Evolutionary conservation across 92 coral and sea anemone genomes (phyloP), one percentile per base, ranked within the genome.

Genomic region (Virgularia gustaviana): DNA sequence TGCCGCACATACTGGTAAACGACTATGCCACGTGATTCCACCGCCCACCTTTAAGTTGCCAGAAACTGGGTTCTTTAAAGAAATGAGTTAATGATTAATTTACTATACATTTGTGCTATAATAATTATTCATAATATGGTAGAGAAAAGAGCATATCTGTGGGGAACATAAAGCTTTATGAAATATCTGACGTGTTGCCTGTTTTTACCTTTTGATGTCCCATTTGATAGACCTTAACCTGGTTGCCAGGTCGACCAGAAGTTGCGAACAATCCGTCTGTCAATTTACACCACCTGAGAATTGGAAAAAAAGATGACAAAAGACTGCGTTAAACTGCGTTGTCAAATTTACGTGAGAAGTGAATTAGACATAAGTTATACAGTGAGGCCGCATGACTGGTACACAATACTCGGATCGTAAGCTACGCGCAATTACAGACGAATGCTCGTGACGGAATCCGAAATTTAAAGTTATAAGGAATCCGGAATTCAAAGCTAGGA

Each of bases 231-330:
- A 94, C 90, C 31, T 86, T 89, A 13, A 94, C 68, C 59, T 89
- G 96, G 85, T 94, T 89, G 13, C 99, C 99, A 62, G 96, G 99
- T 23, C 96, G 88, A 53, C 99, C 99, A 77, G 79, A 60, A 33
- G 99, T 94, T 42, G 96, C 99, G 87, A 94, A 94, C 75, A 94
- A 80, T 60, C 71, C 81, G 28, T 87, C 90, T 12, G 90, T 91
- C 13, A 84, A 76, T 73, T 78, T 65, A 25, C 96, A 87, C 99
- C 99, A 94, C 65, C 99, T 94, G 32, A 25, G 37, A 25, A 29
- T 36, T 35, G n/a, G 35, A 0, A 29, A n/a, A 33, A 31, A 23
- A 9, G 19, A 22, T 49, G 23, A 1, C 3, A 20, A 2, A 53
- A 3, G 24, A n/a, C n/a, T n/a, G n/a, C n/a, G n/a, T n/a, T n/a